Evolutionary conservation across 2,113 vertebrate species (phyloP).

Genomic region (Neoarius graeffei): DNA sequence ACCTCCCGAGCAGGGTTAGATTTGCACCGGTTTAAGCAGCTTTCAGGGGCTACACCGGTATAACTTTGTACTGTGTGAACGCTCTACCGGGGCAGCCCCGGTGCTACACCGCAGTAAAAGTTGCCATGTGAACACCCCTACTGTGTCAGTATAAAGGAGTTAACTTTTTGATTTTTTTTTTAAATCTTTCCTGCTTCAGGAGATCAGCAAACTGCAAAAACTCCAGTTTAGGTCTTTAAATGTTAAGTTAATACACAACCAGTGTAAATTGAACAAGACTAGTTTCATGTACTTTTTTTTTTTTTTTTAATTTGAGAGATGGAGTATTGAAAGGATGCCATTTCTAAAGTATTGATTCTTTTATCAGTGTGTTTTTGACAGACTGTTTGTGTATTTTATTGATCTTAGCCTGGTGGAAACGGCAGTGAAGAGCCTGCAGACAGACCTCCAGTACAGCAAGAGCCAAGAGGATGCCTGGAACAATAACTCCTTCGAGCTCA

Average conservation of each 20-base stretch:
- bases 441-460: conserved; percentile 78
- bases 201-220: not conserved
- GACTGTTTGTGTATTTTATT: not conserved
- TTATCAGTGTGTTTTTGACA: not conserved
- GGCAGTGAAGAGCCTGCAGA: conserved; percentile 86
- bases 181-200: not conserved
- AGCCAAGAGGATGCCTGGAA: conserved; percentile 95
- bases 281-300: not conserved
- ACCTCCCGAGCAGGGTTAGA: too few relatives aligned
- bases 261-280: not conserved
- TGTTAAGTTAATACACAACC: not conserved
- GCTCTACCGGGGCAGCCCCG: too few relatives aligned
- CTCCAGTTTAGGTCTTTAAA: not conserved
- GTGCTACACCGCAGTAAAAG: too few relatives aligned
- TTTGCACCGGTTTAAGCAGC: too few relatives aligned
- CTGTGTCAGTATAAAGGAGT: too few relatives aligned
- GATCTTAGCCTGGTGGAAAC: conserved; percentile 82
- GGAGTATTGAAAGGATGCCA: not conserved
- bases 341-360: not conserved
- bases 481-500: conserved; percentile 88
- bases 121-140: too few relatives aligned
- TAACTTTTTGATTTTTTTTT: too few relatives aligned
- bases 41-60: too few relatives aligned
- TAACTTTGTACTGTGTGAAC: too few relatives aligned
- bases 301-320: not conserved